Evolutionary conservation across 2,113 vertebrate species (phyloP).

Genomic region (Ammospiza caudacuta): DNA sequence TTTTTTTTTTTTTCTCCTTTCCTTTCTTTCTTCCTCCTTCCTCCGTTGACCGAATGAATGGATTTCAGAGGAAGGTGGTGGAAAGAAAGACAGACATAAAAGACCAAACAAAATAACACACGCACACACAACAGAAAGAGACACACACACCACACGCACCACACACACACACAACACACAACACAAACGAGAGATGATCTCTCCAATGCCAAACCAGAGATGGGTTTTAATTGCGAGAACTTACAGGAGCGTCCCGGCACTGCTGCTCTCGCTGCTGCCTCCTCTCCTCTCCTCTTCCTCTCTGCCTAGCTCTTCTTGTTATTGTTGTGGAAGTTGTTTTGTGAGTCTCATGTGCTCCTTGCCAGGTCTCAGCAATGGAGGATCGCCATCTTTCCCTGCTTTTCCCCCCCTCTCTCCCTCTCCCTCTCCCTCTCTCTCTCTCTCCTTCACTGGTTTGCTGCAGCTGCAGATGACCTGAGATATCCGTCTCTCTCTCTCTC

Average conservation of each 20-base stretch:
- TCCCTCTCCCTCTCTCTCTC: slow-evolving; percentile 67
- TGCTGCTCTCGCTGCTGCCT: slow-evolving; percentile 75
- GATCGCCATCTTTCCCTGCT: slow-evolving; percentile 99
- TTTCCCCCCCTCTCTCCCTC: slow-evolving; percentile 68
- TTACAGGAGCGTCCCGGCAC: slow-evolving; percentile 81
- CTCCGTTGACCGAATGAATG: slow-evolving; percentile 76
- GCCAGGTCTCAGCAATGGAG: slow-evolving; percentile 95
- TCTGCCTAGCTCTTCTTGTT: slow-evolving; percentile 76
- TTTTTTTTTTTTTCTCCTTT: background rate
- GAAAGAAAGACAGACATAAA: background rate
- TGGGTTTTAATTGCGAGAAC: slow-evolving; percentile 76
- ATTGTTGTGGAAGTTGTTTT: slow-evolving; percentile 88
- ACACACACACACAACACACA: background rate
- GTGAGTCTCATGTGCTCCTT: slow-evolving; percentile 91
- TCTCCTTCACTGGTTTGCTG: slow-evolving; percentile 86
- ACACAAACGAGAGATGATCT: slow-evolving; percentile 55
- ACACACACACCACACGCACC: background rate
- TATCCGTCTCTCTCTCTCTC: slow-evolving; percentile 97
- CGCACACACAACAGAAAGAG: slow-evolving; percentile 14
- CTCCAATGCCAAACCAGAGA: slow-evolving; percentile 74
- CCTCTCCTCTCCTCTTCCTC: slow-evolving; percentile 74
- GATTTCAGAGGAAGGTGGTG: slow-evolving; percentile 53
- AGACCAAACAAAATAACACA: background rate
- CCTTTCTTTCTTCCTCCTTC: slow-evolving; percentile 36
- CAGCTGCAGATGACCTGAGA: slow-evolving; percentile 99